These are phyloP conservation scores for Nasonia vitripennis DNA, from an alignment of 1,140 invertebrate species.

Conservation along the genomic window DNA sequence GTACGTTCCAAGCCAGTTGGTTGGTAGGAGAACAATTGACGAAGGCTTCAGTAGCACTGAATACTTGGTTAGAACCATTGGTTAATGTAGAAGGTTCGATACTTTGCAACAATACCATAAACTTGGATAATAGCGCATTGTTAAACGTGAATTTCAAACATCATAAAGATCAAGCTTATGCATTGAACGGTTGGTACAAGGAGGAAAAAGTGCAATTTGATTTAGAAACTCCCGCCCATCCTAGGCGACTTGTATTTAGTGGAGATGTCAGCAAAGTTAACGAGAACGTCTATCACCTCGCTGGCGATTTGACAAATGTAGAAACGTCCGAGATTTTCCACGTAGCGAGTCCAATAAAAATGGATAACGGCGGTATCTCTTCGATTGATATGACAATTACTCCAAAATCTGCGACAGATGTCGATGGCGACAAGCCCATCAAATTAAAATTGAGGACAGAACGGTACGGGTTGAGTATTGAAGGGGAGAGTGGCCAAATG, in stretches of 20 bases:
- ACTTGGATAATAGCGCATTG: slow-evolving; percentile 56
- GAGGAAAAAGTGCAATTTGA: slow-evolving; percentile 56
- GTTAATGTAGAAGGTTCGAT: slow-evolving; percentile 71
- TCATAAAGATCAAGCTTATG: slow-evolving; percentile 57
- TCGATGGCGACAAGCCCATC: slow-evolving; percentile 29
- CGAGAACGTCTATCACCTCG: slow-evolving; percentile 54
- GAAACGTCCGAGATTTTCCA: slow-evolving; percentile 50
- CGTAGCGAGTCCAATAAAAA: slow-evolving; percentile 50
- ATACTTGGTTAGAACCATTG: slow-evolving; percentile 75
- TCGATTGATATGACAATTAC: slow-evolving; percentile 50
- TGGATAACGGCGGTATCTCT: slow-evolving; percentile 31
- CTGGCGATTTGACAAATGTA: slow-evolving; percentile 63
- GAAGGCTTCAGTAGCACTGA: slow-evolving; percentile 71
- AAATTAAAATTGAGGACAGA: slow-evolving; percentile 57
- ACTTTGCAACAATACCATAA: slow-evolving; percentile 69
- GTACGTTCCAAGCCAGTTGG: slow-evolving; percentile 75
- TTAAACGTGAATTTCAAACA: slow-evolving; percentile 59
- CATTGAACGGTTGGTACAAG: slow-evolving; percentile 57
- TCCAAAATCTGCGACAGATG: slow-evolving; percentile 45
- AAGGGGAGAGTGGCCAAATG: slow-evolving; percentile 35
- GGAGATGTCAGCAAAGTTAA: slow-evolving; percentile 58
- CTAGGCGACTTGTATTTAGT: slow-evolving; percentile 58
- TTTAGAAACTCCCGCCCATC: slow-evolving; percentile 56
- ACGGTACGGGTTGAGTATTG: slow-evolving; percentile 55
- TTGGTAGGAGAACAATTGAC: slow-evolving; percentile 72